Base-by-base conservation (phyloP, 1,140 invertebrate genomes). In the Diachasma alloeum region DNA sequence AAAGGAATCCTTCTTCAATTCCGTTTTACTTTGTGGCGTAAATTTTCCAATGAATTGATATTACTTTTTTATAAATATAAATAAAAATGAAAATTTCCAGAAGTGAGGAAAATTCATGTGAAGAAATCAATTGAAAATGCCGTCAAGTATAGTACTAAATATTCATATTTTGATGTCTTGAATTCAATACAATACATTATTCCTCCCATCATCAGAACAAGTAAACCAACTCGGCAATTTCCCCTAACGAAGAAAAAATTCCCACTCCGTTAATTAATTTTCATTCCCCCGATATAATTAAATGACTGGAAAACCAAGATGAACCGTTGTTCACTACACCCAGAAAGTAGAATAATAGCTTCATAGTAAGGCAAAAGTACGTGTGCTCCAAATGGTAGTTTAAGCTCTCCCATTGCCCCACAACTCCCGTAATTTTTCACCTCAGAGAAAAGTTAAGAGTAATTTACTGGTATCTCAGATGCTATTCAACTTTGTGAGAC, bases 381-480 rank as follows among this genome's bases (percentile, higher is more conserved):
- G 66, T 68, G 36, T 24, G 59, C 6, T 4, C 36, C 66, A 37
- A 36, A 68, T 68, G 26, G 66, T 68, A 39, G 66, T 82, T 79
- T 78, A 74, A 81, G 39, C 79, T 83, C 53, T 11, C 13, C 26
- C 74, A 53, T 68, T 67, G 15, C 36, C 72, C 56, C 63, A 39
- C 74, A 78, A 83, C 82, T 85, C 86, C 84, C 75, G 86, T 88
- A 89, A 88, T 88, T 89, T 89, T 89, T 89, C 87, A 82, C 83
- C 84, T 85, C 81, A 74, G 39, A 59, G 56, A 22, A 82, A 87
- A 88, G 84, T 88, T 88, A 88, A 88, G 84, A 88, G 85, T 88
- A 88, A 89, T 88, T 88, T 88, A 89, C 83, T 87, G 81, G 81
- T 81, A 82, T 80, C 77, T 67, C 74, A 82, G 81, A 81, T 81